Evolutionary conservation across 1,140 invertebrate genomes (phyloP).

Genomic region (Cydia strobilella): DNA sequence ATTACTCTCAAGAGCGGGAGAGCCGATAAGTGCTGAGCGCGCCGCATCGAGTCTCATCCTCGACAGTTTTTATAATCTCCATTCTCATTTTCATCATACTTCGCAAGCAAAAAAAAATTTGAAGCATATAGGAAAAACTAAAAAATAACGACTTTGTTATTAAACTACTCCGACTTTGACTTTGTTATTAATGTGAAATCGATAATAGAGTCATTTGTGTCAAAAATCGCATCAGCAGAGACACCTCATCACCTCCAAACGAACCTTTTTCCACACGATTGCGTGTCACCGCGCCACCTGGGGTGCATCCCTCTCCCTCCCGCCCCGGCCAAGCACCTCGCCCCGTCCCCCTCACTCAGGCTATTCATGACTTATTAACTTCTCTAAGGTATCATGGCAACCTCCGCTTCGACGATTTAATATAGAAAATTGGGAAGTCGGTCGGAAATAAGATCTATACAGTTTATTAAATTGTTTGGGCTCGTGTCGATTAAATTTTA

Average conservation of each 20-base stretch:
- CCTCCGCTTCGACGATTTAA: constrained; percentile 71
- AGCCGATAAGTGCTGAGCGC: neutral
- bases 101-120: no score
- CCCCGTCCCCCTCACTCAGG: constrained; percentile 53
- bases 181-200: neutral
- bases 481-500: constrained; percentile 45
- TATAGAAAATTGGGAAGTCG: constrained; percentile 78
- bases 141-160: neutral
- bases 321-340: constrained; percentile 37
- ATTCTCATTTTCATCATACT: no score
- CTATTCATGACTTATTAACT: constrained; percentile 79
- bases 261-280: constrained; percentile 77
- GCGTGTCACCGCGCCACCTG: constrained; percentile 67
- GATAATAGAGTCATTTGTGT: constrained; percentile 32
- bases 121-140: no score
- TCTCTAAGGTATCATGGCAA: constrained; percentile 77
- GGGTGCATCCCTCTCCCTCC: constrained; percentile 55
- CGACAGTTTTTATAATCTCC: no score
- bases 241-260: constrained; percentile 66
- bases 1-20: neutral
- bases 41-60: neutral
- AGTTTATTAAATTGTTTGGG: constrained; percentile 73
- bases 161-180: no score
- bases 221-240: constrained; percentile 56
- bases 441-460: constrained; percentile 58